Percentiles rank a stretch among this genome's conserved stretches.
These are phyloP conservation scores for Matsumurasca onukii DNA, from an alignment of 1,140 invertebrate genomes.

Conservation along the genomic window DNA sequence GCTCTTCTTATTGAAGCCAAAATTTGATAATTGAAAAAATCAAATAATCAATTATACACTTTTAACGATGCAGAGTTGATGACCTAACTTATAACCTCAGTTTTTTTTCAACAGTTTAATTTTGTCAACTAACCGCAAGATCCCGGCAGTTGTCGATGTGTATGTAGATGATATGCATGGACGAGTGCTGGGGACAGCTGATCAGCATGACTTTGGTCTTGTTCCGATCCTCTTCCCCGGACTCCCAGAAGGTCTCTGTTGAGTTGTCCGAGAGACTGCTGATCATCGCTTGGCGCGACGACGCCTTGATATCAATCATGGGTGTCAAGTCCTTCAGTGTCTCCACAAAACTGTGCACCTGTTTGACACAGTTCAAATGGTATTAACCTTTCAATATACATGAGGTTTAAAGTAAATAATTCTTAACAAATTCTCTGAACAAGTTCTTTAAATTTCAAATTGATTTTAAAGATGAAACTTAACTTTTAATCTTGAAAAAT, in stretches of 20 bases:
- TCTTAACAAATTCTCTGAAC: no score
- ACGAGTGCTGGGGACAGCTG: conserved; percentile 56
- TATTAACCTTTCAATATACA: not conserved
- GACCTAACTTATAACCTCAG: no score
- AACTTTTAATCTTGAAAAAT: no score
- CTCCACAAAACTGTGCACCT: conserved; percentile 56
- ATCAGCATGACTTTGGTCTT: conserved; percentile 80
- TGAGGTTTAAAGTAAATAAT: not conserved
- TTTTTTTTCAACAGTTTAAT: no score
- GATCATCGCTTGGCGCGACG: conserved; percentile 91
- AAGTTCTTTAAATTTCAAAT: no score
- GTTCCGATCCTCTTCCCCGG: conserved; percentile 93
- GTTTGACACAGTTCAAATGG: not conserved
- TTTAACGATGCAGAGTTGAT: no score
- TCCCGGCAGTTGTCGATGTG: conserved; percentile 94
- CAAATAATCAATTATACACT: no score
- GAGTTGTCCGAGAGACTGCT: conserved; percentile 89
- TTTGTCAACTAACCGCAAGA: conserved; percentile 65
- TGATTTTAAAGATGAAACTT: no score
- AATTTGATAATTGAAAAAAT: no score
- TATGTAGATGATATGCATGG: conserved; percentile 72
- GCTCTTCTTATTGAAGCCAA: no score
- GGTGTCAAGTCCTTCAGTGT: conserved; percentile 71
- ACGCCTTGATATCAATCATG: conserved; percentile 79
- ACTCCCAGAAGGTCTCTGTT: conserved; percentile 99